Percentiles rank a stretch among this genome's conserved stretches.
Evolutionary conservation across 2,797 vertebrate genomes (phyloP).

Genomic region (Benthosema pterotum): DNA sequence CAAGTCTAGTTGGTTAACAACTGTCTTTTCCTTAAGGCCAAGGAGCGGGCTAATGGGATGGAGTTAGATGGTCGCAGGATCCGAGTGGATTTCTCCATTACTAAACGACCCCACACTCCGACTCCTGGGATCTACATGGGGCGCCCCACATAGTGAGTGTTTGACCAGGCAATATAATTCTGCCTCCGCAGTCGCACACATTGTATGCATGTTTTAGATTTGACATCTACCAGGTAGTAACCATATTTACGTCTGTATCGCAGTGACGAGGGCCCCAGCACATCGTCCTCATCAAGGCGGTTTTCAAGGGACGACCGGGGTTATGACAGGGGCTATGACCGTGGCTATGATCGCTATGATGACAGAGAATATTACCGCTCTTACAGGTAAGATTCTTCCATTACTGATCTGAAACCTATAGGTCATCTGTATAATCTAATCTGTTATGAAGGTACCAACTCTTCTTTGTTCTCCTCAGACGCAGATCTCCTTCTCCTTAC

Average conservation of each 20-base stretch:
- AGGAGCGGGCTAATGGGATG: constrained; percentile 97
- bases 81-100: constrained; percentile 96
- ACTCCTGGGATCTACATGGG: constrained; percentile 99
- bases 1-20: not conserved
- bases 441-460: not conserved
- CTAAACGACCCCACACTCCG: constrained; percentile 95
- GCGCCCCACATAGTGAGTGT: constrained; percentile 94
- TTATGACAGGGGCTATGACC: constrained; percentile 88
- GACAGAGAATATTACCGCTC: constrained; percentile 91
- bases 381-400: constrained; percentile 78
- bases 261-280: constrained; percentile 22
- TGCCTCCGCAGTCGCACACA: no score
- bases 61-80: constrained; percentile 96
- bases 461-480: constrained; percentile 66
- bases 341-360: constrained; percentile 85
- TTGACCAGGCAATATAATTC: not conserved
- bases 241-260: constrained; percentile 1
- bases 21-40: constrained; percentile 80
- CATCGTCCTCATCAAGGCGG: constrained; percentile 52
- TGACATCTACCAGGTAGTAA: not conserved
- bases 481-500: constrained; percentile 91
- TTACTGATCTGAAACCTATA: not conserved
- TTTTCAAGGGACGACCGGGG: constrained; percentile 77
- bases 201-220: not conserved
- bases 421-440: no score